Conservation (phyloP, 2,113 vertebrate genomes). For the Actenoides hombroni region DNA sequence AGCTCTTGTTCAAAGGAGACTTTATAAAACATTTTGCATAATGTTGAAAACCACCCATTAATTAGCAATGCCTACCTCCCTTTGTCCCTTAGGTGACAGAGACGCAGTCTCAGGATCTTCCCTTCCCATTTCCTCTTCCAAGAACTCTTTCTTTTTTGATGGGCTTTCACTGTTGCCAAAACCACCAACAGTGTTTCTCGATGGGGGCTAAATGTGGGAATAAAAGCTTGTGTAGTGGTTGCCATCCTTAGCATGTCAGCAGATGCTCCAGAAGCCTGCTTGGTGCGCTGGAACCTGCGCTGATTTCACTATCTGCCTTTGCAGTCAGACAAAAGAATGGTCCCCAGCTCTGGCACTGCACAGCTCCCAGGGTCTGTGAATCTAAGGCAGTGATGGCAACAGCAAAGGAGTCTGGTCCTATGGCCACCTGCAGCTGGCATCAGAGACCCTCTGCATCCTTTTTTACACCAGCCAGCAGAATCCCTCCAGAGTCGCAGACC, state of each 20-base stretch:
- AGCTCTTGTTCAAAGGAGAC: slow-evolving; percentile 21
- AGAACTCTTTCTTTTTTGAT: neutral
- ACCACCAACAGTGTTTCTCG: neutral
- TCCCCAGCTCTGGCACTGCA: neutral
- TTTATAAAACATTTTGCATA: neutral
- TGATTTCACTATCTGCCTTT: neutral
- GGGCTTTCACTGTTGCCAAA: neutral
- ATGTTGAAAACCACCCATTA: neutral
- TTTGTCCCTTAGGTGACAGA: neutral
- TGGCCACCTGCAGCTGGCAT: neutral
- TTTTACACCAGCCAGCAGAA: neutral
- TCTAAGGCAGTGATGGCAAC: neutral
- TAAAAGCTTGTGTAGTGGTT: neutral
- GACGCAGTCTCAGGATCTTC: neutral
- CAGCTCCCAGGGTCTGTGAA: neutral
- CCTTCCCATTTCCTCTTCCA: neutral
- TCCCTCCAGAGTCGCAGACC: neutral
- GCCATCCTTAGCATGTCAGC: neutral
- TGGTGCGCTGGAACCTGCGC: neutral
- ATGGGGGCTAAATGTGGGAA: neutral
- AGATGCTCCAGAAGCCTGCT: neutral
- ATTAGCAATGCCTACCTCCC: neutral
- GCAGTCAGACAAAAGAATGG: neutral
- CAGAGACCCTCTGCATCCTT: neutral
- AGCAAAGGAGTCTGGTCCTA: neutral